Evolutionary conservation across 2,888 invertebrate species (phyloP), one percentile per base, ranked within the genome.

Genomic region (Theretra japonica): DNA sequence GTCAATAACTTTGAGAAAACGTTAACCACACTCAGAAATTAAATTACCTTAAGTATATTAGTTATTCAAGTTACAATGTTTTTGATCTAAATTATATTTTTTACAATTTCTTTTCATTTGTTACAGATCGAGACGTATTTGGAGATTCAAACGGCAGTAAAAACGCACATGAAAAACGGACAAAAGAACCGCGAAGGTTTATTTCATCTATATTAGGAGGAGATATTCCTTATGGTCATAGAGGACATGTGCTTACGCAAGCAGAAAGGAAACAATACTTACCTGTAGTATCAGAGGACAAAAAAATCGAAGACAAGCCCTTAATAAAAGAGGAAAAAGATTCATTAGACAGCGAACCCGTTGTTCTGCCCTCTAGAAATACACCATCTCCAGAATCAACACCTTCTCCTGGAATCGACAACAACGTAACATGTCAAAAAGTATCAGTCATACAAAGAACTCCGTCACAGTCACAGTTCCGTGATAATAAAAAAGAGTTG

Each of bases 391-490:
- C 95, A 30, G 95, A 95, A 74, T 87, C 94, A 1, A 87, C 90
- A 41, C 96, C 96, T 73, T 96, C 95, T 75, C 96, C 96, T 53
- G 92, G 95, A 28, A 95, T 96, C n/a, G 96, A 96, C 80, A 96
- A 95, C 79, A 96, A 95, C 73, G 96, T 96, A 21, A 96, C 96
- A 79, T 96, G 96, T 87, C 95, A 95, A 87, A 94, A 95, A 88
- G 96, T 96, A 68, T 97, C 97, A 73, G 97, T 98, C 6, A 98
- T 98, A 82, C 97, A 97, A 84, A 95, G 97, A 88, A 97, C 97
- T 71, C 97, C 97, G 33, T 90, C 94, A 76, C 94, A 94, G 75
- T 89, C 94, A 75, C 93, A 94, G 78, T 94, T 93, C 74, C 88
- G 95, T 82, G 90, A 91, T 70, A 91, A 86, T 69, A 94, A 94